These are phyloP conservation scores for Luehdorfia chinensis DNA, from an alignment of 1,140 invertebrate species.

Conservation along the genomic window DNA sequence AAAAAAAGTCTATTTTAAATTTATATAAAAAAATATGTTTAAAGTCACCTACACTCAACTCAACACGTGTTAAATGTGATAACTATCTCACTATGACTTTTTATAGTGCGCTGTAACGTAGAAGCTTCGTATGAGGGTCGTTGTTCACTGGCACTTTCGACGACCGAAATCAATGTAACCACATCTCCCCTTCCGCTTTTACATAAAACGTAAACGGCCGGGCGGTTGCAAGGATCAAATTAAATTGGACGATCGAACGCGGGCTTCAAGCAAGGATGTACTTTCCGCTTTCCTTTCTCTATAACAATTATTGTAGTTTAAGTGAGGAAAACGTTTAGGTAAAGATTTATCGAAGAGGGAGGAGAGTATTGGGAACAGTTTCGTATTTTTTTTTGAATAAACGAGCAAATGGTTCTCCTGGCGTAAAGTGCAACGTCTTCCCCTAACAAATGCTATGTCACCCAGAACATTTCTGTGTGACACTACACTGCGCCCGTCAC, in stretches of 20 bases:
- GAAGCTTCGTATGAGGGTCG: slow-evolving; percentile 1
- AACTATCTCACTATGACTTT: too few relatives aligned
- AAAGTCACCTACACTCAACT: too few relatives aligned
- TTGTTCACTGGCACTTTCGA: neutral
- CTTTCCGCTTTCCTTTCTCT: slow-evolving; percentile 4
- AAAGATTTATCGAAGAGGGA: slow-evolving; percentile 1
- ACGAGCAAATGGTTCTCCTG: too few relatives aligned
- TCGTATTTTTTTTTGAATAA: too few relatives aligned
- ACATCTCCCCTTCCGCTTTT: neutral
- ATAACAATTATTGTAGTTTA: slow-evolving; percentile 4
- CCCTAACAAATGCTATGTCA: too few relatives aligned
- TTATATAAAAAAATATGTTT: too few relatives aligned
- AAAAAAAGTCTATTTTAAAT: too few relatives aligned
- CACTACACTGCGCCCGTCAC: too few relatives aligned
- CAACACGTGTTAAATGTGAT: too few relatives aligned
- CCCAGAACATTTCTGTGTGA: too few relatives aligned
- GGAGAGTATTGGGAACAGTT: slow-evolving; percentile 1
- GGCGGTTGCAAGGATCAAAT: slow-evolving; percentile 2
- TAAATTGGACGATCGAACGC: slow-evolving; percentile 1
- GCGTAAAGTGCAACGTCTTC: too few relatives aligned
- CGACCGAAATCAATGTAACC: slow-evolving; percentile 5
- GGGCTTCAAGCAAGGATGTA: slow-evolving; percentile 5
- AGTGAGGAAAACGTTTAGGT: neutral
- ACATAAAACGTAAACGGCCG: slow-evolving; percentile 1
- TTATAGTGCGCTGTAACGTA: neutral